Evolutionary conservation across 1,140 invertebrate genomes (phyloP).

Genomic region (Leptopilina boulardi): DNA sequence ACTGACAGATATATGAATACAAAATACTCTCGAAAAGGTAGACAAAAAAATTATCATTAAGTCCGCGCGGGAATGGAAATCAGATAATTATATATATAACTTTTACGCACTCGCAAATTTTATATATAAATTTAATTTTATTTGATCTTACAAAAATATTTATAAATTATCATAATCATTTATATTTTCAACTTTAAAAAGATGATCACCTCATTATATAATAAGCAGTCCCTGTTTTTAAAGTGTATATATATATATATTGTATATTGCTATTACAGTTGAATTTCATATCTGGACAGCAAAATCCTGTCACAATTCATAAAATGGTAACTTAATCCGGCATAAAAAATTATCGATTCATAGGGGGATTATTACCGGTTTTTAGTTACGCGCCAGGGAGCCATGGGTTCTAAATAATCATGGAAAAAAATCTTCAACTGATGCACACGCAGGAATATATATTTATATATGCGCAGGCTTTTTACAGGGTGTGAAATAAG

Average conservation of each 20-base stretch:
- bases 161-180: no score
- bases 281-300: neutral
- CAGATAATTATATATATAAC: neutral
- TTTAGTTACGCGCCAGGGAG: constrained; percentile 50
- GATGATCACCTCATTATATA: no score
- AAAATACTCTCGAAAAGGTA: neutral
- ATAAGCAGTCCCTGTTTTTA: no score
- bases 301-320: neutral
- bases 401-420: constrained; percentile 45
- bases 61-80: neutral
- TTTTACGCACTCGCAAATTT: neutral
- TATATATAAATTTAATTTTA: neutral
- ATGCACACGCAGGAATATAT: neutral
- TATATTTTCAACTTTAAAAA: no score
- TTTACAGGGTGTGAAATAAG: constrained; percentile 20
- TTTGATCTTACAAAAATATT: no score
- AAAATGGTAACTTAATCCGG: constrained; percentile 8
- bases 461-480: neutral
- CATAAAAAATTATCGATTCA: constrained; percentile 31
- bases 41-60: constrained; percentile 9
- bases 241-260: no score
- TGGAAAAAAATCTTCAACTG: constrained; percentile 34
- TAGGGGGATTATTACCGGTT: constrained; percentile 46
- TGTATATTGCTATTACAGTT: neutral
- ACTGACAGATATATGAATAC: neutral